Evolutionary conservation across 2,113 vertebrate genomes (phyloP).

Genomic region (Gnathonemus longibarbis): DNA sequence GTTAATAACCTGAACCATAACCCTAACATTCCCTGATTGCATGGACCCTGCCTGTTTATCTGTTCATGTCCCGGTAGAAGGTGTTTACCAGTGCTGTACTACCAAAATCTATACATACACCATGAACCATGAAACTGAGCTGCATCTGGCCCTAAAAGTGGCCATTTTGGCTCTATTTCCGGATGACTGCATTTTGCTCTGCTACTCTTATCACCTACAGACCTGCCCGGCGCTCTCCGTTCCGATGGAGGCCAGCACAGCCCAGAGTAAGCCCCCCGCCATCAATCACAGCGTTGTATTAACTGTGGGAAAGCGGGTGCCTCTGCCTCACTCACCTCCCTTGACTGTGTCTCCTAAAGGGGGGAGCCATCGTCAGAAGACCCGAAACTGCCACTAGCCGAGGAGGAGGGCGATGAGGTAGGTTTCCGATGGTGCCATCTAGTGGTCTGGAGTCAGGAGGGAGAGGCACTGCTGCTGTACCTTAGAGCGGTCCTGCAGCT

Average conservation of each 20-base stretch:
- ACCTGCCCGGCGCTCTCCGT: conserved; percentile 69
- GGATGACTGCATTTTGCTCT: not conserved
- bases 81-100: not conserved
- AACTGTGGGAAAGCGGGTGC: not conserved
- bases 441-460: not conserved
- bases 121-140: not conserved
- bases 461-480: not conserved
- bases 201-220: conserved; percentile 48
- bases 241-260: conserved; percentile 61
- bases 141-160: not conserved
- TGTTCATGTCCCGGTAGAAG: not conserved
- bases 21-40: conserved; percentile 7
- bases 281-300: not conserved
- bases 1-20: conserved; percentile 48
- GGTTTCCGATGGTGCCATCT: not conserved
- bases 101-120: not conserved
- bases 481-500: not conserved
- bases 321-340: not conserved
- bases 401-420: conserved; percentile 61
- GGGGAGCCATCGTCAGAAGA: conserved; percentile 47
- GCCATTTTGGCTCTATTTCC: not conserved
- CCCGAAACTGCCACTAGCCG: conserved; percentile 44
- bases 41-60: not conserved
- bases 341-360: conserved; percentile 42
- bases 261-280: conserved; percentile 64